Evolutionary conservation across 2,113 vertebrate genomes (phyloP).

Genomic region (Otocyon megalotis): DNA sequence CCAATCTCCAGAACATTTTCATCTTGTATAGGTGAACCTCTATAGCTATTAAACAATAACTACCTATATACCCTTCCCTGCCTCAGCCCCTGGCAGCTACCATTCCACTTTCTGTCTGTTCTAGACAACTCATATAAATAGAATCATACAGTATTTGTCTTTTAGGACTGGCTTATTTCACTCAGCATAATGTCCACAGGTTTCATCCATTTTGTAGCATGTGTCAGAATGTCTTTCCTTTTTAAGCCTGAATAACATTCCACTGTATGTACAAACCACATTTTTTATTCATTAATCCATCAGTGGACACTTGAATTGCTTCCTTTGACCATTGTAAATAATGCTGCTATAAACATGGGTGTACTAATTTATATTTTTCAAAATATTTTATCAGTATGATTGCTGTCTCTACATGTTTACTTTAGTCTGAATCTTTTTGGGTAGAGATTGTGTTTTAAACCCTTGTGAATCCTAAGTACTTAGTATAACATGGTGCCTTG

Average conservation of each 20-base stretch:
- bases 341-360: not conserved
- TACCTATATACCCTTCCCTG: not conserved
- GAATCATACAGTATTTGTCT: not conserved
- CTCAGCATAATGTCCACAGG: not conserved
- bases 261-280: not conserved
- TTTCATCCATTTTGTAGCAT: not conserved
- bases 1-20: not conserved
- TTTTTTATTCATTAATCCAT: not conserved
- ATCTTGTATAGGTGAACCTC: not conserved
- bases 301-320: not conserved
- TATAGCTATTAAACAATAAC: not conserved
- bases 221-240: not conserved
- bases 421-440: not conserved
- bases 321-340: not conserved
- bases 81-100: not conserved
- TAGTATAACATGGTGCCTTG: not conserved
- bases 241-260: not conserved
- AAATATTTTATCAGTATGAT: not conserved
- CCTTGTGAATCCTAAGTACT: not conserved
- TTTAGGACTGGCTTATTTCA: not conserved
- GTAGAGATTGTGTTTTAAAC: not conserved
- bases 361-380: not conserved
- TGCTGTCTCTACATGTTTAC: not conserved
- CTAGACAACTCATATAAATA: not conserved
- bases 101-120: not conserved